Base-by-base conservation (phyloP, 2,797 vertebrate species). In the Tauraco hartlaubi region DNA sequence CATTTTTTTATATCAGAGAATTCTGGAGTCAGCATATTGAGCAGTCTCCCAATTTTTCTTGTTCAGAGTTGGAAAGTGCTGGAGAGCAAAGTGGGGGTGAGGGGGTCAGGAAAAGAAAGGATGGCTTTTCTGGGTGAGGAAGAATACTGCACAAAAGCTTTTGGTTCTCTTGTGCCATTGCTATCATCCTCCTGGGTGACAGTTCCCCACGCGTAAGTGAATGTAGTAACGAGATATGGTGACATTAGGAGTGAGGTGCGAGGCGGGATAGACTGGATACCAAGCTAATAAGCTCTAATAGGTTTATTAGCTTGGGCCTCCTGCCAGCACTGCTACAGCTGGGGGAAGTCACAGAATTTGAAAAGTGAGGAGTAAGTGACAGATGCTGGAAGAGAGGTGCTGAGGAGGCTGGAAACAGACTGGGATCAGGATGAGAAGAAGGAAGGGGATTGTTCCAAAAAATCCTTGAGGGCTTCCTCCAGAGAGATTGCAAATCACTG, bases 301-400 rank as follows among this genome's bases (percentile, higher is more conserved):
- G 28, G 15, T 85, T 80, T 64, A 37, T 79, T 71, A 39, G 44
- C 44, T 74, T 33, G 58, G 78, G 61, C 29, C 39, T 49, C 5
- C 0, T 71, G 64, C 44, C 75, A 92, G 59, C 55, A 2, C 58
- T 77, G 64, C 37, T 61, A 5, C 75, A 58, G 49, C 75, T 71
- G 52, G 28, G 43, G 10, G 5, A 87, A 29, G 22, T 29, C 16
- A 11, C 0, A 5, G 41, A 3, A 9, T 48, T n/a, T 31, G 12
- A 44, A 33, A 80, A 69, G 39, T 9, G 29, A 85, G 48, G 26
- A 39, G 9, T 33, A 69, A 86, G 76, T 0, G 31, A 48, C 56
- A 89, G 52, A 20, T 69, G 28, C 49, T 54, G 63, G 17, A 15
- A 43, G 37, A 82, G 15, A 13, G 3, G 12, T 6, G 19, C 26